phyloP scores from a whole-genome alignment of 2,888 invertebrate genomes.

The Rapana venosa region DNA sequence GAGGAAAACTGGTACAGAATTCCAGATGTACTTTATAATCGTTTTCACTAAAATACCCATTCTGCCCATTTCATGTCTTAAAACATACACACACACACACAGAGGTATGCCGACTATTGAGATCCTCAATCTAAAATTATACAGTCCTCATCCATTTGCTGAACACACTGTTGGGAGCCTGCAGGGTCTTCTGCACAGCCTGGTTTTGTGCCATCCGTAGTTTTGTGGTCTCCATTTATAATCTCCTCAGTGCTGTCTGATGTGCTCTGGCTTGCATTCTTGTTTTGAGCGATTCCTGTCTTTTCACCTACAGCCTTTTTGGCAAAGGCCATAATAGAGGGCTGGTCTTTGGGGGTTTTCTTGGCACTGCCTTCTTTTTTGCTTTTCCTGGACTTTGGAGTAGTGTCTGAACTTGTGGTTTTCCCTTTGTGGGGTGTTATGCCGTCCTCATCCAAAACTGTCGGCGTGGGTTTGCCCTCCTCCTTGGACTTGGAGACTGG shows the following conservation, averaged over 20 bases:
- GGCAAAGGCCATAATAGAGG: constrained; percentile 57
- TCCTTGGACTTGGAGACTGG: constrained; percentile 19
- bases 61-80: too few relatives aligned
- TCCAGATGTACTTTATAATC: too few relatives aligned
- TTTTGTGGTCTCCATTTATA: background rate
- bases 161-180: background rate
- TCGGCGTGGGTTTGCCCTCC: background rate
- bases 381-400: constrained; percentile 13
- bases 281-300: background rate
- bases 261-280: background rate
- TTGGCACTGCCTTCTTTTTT: constrained; percentile 29
- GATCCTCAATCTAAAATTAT: constrained; percentile 36
- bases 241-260: background rate
- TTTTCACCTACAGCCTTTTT: constrained; percentile 23
- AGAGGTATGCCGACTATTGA: background rate
- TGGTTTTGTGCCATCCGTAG: background rate
- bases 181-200: background rate
- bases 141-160: constrained; percentile 36
- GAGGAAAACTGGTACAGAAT: too few relatives aligned
- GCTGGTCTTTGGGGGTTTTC: constrained; percentile 50
- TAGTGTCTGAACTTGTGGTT: background rate
- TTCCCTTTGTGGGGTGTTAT: background rate
- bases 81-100: background rate
- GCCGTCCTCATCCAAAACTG: background rate
- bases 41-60: too few relatives aligned